phyloP scores from a whole-genome alignment of 2,888 invertebrate genomes.

The Microdon myrmicae region DNA sequence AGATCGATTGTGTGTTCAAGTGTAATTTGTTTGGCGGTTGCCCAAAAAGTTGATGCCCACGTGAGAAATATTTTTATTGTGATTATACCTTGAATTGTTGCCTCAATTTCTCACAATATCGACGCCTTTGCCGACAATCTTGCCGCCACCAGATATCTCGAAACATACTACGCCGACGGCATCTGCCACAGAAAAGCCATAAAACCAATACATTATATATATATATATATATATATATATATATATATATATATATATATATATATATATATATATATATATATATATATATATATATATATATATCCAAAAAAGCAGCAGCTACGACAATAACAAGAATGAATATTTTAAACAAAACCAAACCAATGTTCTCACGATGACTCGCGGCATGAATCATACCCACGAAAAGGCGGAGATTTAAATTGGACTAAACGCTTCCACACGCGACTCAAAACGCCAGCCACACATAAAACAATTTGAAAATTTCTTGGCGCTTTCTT shows the following conservation, averaged over 20 bases:
- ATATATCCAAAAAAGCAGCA: no score
- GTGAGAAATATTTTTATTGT: constrained; percentile 53
- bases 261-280: no score
- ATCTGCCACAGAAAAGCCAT: constrained; percentile 1
- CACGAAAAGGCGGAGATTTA: constrained; percentile 14
- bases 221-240: no score
- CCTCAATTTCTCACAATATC: constrained; percentile 52
- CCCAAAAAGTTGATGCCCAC: constrained; percentile 50
- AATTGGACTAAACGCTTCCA: constrained; percentile 44
- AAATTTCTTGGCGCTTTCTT: constrained; percentile 9
- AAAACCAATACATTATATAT: background rate
- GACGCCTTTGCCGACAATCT: constrained; percentile 47
- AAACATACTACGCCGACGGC: constrained; percentile 25
- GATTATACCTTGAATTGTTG: constrained; percentile 52
- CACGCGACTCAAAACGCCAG: constrained; percentile 49
- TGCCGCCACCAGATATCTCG: constrained; percentile 50
- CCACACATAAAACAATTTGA: constrained; percentile 36
- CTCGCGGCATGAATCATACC: constrained; percentile 39
- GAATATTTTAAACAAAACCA: constrained; percentile 19
- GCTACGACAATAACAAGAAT: constrained; percentile 16
- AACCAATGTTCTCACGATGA: constrained; percentile 39
- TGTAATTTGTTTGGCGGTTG: constrained; percentile 48
- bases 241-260: no score
- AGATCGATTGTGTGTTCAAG: constrained; percentile 43
- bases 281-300: no score